Base-by-base conservation (phyloP, 1,140 invertebrate species). In the Ephestia elutella region DNA sequence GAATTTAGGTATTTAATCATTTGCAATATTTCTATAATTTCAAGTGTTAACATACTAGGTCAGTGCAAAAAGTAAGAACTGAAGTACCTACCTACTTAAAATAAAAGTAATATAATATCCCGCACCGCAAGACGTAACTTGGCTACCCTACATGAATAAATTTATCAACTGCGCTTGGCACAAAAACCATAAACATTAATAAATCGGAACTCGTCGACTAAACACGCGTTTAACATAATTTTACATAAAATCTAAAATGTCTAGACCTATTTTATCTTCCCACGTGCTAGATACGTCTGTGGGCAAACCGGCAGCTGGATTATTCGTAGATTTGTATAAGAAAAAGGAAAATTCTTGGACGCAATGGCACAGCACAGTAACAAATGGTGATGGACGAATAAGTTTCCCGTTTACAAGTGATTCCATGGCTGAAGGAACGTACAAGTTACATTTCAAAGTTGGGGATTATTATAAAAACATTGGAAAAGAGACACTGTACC, bases 381-480 rank as follows among this genome's bases (percentile, higher is more conserved):
- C 95, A 18, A 91, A 92, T 78, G 72, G 79, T 28, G 92, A 93
- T 76, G 95, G 95, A 0, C 88, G 92, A 28, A 92, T 93, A 67
- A 86, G 85, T 18, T 91, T 93, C 63, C 91, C 95, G 17, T 89
- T 95, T 4, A 86, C 90, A 0, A 90, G 90, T 61, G 80, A 90
- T 0, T 89, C 90, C 5, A 92, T 94, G 73, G 89, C 90, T 0
- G 77, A 82, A 28, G 94, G 94, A 32, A 90, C 91, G 30, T 96
- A 96, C 76, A 95, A 95, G 73, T 76, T 96, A 13, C 91, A 92
- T 68, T 96, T 94, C 71, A 93, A 95, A 63, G 93, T 94, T 0
- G 92, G 92, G 57, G 90, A 91, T 59, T 95, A 95, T 83, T 96
- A 94, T 70, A 90, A 90, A 17, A 65, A 89, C 5, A 80, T 84